phyloP scores from a whole-genome alignment of 2,113 vertebrate genomes.

The Oryzias melastigma region DNA sequence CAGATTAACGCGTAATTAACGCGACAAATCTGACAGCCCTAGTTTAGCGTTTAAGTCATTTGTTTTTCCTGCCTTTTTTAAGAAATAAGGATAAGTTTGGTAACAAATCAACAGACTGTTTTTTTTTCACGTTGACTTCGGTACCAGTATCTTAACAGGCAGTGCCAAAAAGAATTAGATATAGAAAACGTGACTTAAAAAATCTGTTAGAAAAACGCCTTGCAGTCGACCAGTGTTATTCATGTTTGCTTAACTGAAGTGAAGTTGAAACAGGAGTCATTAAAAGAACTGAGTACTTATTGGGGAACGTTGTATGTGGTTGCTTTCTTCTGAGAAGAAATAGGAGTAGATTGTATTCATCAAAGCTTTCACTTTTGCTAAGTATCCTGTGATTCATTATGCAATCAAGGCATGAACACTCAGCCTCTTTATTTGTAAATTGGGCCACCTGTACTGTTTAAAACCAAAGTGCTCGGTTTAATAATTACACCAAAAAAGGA shows the following conservation, averaged over 20 bases:
- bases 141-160: too few species aligned
- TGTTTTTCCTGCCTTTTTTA: too few species aligned
- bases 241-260: constrained; percentile 19
- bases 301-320: constrained; percentile 7
- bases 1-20: too few species aligned
- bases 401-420: constrained; percentile 20
- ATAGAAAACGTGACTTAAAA: too few species aligned
- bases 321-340: constrained; percentile 11
- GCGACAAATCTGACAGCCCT: too few species aligned
- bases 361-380: constrained; percentile 9
- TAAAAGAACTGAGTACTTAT: neutral
- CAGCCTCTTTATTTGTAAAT: constrained; percentile 23
- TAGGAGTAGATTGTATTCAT: constrained; percentile 24
- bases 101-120: too few species aligned
- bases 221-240: neutral
- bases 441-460: constrained; percentile 26
- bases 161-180: too few species aligned
- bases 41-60: too few species aligned
- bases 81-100: too few species aligned
- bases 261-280: constrained; percentile 12
- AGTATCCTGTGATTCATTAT: constrained; percentile 23
- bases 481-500: constrained; percentile 40
- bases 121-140: too few species aligned
- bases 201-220: too few species aligned
- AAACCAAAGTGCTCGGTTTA: constrained; percentile 11